These are phyloP conservation scores for Phyto melanocephala DNA, from an alignment of 2,888 invertebrate species.

Conservation along the genomic window DNA sequence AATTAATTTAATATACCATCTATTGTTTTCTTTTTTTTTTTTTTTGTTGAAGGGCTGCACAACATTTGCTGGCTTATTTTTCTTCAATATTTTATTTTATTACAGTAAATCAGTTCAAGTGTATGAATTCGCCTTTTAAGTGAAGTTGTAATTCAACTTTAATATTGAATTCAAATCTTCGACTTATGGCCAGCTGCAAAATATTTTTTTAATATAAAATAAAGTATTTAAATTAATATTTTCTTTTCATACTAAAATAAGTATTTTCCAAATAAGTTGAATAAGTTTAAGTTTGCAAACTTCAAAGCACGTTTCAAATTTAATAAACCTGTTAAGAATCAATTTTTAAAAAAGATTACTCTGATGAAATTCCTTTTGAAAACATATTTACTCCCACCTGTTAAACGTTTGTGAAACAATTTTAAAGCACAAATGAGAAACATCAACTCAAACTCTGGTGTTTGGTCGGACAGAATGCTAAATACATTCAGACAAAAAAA, in stretches of 20 bases:
- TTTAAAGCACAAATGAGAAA: background rate
- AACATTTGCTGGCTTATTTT: slow-evolving; percentile 58
- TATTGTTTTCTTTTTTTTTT: background rate
- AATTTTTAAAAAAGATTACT: slow-evolving; percentile 9
- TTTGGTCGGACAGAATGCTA: background rate
- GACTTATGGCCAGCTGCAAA: slow-evolving; percentile 25
- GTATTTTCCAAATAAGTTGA: too few relatives aligned
- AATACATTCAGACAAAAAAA: slow-evolving; percentile 8
- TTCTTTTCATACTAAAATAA: background rate
- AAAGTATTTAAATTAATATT: background rate
- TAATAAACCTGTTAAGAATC: slow-evolving; percentile 37
- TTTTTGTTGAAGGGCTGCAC: slow-evolving; percentile 25
- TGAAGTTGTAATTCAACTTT: slow-evolving; percentile 65
- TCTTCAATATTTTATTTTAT: slow-evolving; percentile 20
- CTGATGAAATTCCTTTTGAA: slow-evolving; percentile 21
- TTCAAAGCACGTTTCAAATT: slow-evolving; percentile 43
- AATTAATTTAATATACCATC: too few relatives aligned
- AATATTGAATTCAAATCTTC: slow-evolving; percentile 20
- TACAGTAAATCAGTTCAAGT: background rate
- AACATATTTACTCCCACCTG: slow-evolving; percentile 45
- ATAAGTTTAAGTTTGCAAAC: background rate
- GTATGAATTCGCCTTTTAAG: slow-evolving; percentile 66
- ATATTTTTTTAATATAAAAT: background rate
- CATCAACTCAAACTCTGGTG: background rate
- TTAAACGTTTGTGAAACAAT: background rate